Base-by-base conservation (phyloP, 2,797 vertebrate genomes). In the Neosilurus mollespiculum region DNA sequence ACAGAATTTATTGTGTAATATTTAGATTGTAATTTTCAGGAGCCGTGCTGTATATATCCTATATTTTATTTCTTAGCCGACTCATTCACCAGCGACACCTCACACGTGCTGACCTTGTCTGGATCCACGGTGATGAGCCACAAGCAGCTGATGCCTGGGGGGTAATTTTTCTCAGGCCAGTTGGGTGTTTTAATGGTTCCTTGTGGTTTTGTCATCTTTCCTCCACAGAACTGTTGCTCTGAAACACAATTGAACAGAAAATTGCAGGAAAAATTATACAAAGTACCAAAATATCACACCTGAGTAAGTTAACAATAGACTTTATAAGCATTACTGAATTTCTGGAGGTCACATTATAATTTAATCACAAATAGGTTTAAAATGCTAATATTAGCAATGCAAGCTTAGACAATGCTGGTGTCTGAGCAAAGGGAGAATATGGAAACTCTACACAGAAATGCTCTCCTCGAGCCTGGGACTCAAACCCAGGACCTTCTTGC, bases 111-210 rank as follows among this genome's bases (percentile, higher is more conserved):
- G 12, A 98, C 97, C 96, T 94, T 95, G 77, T 93, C 88, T 0
- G 90, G 92, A n/a, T 96, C 95, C 37, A 96, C 96, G 0, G 95
- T 93, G 90, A 98, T 95, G 73, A 97, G 95, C 97, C 97, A 98
- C 73, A 96, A 96, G 90, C 97, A 98, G 91, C 94, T 98, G 91
- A 95, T 94, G 62, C 96, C 96, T 0, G 95, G 72, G 1, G 96
- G 96, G 81, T 98, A 98, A 80, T 97, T 95, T 1, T 95, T 95
- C 65, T 97, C 93, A 0, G 96, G 97, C 97, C 97, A 98, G 92
- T 97, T 97, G 56, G 95, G 97, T 0, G 96, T 97, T 81, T 89
- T 94, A 88, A 98, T 91, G 81, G 95, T 94, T 73, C 97, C 97
- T 90, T 97, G 96, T n/a, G 95, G 86, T 86, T 98, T 97, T 86